A percentile compares a stretch with the other conserved stretches of the same genome.
phyloP scores from a whole-genome alignment of 2,888 invertebrate species.

The Stenodera caucasica region DNA sequence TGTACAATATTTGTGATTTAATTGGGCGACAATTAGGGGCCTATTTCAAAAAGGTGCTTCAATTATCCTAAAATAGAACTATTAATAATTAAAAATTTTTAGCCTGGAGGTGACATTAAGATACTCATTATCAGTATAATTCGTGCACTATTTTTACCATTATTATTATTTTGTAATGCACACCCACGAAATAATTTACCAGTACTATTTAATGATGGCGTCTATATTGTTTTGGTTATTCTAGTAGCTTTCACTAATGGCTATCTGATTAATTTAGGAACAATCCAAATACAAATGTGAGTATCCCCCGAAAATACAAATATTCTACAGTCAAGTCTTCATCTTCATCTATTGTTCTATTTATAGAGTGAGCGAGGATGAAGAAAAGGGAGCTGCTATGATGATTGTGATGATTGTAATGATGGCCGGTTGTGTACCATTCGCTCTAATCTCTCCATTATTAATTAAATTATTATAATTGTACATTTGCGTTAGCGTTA shows the following conservation, averaged over 20 bases:
- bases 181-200: constrained; percentile 76
- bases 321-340: not conserved
- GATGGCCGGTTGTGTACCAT: constrained; percentile 15
- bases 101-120: constrained; percentile 70
- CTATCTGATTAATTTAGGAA: constrained; percentile 81
- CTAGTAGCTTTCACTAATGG: constrained; percentile 84
- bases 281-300: constrained; percentile 83
- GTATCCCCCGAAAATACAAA: too few relatives aligned
- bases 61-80: not conserved
- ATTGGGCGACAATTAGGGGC: constrained; percentile 38
- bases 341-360: not conserved
- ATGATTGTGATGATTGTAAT: constrained; percentile 18
- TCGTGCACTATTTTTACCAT: constrained; percentile 74
- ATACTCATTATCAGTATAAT: constrained; percentile 65
- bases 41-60: constrained; percentile 35
- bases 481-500: too few relatives aligned
- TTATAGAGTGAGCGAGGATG: constrained; percentile 16
- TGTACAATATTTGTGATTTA: constrained; percentile 36
- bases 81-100: constrained; percentile 39
- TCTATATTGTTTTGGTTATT: constrained; percentile 75
- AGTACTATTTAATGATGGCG: constrained; percentile 75
- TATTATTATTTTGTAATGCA: constrained; percentile 84
- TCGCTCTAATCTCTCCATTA: constrained; percentile 15
- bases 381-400: constrained; percentile 16
- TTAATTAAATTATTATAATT: constrained; percentile 14